Percentiles rank a stretch among this genome's conserved stretches.
Conservation (phyloP, 2,113 vertebrate species). For the Eulacestoma nigropectus region DNA sequence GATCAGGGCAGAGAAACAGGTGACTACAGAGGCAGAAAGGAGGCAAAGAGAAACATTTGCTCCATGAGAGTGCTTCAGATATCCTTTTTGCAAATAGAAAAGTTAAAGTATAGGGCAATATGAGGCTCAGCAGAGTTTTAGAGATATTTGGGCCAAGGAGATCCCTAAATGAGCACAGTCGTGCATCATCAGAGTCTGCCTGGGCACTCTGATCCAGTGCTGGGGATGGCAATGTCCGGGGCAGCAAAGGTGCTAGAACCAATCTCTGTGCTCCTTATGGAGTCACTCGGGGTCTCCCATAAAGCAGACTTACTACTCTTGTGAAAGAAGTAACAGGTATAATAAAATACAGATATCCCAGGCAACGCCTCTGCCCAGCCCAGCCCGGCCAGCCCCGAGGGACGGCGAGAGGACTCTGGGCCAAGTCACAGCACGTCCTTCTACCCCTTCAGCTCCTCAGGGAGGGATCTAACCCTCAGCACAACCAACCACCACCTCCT, state of each 20-base stretch:
- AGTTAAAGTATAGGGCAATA: background rate
- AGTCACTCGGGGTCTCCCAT: background rate
- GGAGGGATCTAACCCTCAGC: background rate
- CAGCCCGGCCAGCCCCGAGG: background rate
- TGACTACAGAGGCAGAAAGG: background rate
- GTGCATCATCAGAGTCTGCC: background rate
- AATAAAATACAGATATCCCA: background rate
- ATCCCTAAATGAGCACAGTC: background rate
- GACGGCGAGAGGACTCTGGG: fast-evolving
- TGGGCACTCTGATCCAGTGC: background rate
- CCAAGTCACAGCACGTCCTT: background rate
- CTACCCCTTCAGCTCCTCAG: background rate
- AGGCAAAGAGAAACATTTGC: background rate
- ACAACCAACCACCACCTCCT: fast-evolving
- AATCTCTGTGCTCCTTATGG: conserved; percentile 7
- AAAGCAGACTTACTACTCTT: conserved; percentile 31
- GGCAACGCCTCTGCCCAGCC: background rate
- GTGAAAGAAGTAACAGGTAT: background rate
- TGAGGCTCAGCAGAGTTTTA: background rate
- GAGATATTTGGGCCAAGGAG: background rate
- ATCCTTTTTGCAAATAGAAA: background rate
- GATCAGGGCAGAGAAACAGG: background rate
- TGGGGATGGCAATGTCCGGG: background rate
- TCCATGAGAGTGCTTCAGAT: background rate
- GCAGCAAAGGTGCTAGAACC: conserved; percentile 54